Evolutionary conservation across 2,797 vertebrate species (phyloP), one percentile per base, ranked within the genome.

Genomic region (Selene dorsalis): DNA sequence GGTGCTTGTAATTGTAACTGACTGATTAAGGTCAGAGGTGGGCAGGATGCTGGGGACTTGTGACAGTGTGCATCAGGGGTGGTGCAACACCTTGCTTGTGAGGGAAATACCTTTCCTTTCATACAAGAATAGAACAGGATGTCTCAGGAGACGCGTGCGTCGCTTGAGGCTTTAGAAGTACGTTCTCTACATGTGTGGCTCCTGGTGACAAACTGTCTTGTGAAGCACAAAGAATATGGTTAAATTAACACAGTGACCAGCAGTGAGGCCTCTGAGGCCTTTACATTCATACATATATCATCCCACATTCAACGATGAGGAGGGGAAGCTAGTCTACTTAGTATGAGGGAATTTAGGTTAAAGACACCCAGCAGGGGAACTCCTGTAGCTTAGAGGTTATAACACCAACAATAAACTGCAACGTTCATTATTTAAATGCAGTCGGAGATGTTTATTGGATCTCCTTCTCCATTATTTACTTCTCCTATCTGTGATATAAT

Each of bases 11-110:
- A 93, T 90, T 80, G 69, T 38, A 80, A 64, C 60, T 65, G 92
- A 92, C 90, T 93, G 89, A 93, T 92, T 90, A 88, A 77, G 86
- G 88, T 85, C 87, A 79, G 84, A 87, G 88, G 85, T 87, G 79
- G 80, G 82, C 77, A 72, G 77, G 74, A 86, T 79, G 73, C 52
- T 55, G 77, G 83, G 85, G 83, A 87, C 85, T 73, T 35, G 85
- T 71, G 88, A 86, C 83, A 83, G 71, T 50, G 38, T 28, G 69
- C 61, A 50, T 73, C 75, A 80, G 56, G 71, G 64, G 73, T 89
- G 84, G 73, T 75, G 83, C 88, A 91, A 91, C 86, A 85, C 69
- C 63, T 71, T 62, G 67, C 68, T 65, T 24, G 14, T 3, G 60
- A 83, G 50, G 76, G 88, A 91, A 92, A 90, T 78, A 65, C n/a